phyloP scores from a whole-genome alignment of 2,888 invertebrate species.

The Encarsia formosa region DNA sequence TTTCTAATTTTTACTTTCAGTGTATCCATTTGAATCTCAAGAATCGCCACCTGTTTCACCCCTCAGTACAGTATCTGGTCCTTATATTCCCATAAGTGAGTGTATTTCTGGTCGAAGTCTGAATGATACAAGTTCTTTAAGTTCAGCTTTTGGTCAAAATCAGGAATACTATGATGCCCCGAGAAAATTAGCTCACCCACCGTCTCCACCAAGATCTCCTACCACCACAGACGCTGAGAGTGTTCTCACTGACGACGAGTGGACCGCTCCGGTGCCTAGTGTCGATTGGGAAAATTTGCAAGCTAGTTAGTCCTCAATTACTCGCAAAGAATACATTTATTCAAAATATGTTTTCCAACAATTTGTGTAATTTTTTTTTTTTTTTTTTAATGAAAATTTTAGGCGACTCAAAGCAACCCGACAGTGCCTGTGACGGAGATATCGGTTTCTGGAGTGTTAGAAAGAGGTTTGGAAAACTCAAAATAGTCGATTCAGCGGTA shows the following conservation, averaged over 20 bases:
- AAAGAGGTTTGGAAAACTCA: constrained; percentile 57
- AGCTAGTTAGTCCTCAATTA: constrained; percentile 3
- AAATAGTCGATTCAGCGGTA: constrained; percentile 40
- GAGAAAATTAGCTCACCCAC: constrained; percentile 40
- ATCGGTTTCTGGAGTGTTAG: constrained; percentile 56
- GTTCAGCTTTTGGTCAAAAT: constrained; percentile 42
- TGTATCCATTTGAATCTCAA: constrained; percentile 47
- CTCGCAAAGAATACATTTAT: neutral
- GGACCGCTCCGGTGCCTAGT: constrained; percentile 55
- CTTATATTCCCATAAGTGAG: constrained; percentile 89
- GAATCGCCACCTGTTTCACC: constrained; percentile 64
- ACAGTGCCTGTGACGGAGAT: constrained; percentile 59
- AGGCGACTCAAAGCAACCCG: constrained; percentile 54
- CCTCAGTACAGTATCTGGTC: constrained; percentile 65
- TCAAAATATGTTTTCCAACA: neutral
- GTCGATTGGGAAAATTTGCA: constrained; percentile 55
- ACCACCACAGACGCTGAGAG: constrained; percentile 64
- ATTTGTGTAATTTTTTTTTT: neutral
- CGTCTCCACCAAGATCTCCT: constrained; percentile 52
- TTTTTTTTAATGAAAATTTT: constrained; percentile 10
- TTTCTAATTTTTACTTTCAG: constrained; percentile 29
- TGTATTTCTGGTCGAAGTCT: constrained; percentile 77
- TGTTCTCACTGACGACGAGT: constrained; percentile 63
- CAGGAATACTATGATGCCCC: constrained; percentile 46
- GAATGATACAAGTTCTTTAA: constrained; percentile 46